Evolutionary conservation across 2,888 invertebrate genomes (phyloP).

Genomic region (Seladonia tumulorum): DNA sequence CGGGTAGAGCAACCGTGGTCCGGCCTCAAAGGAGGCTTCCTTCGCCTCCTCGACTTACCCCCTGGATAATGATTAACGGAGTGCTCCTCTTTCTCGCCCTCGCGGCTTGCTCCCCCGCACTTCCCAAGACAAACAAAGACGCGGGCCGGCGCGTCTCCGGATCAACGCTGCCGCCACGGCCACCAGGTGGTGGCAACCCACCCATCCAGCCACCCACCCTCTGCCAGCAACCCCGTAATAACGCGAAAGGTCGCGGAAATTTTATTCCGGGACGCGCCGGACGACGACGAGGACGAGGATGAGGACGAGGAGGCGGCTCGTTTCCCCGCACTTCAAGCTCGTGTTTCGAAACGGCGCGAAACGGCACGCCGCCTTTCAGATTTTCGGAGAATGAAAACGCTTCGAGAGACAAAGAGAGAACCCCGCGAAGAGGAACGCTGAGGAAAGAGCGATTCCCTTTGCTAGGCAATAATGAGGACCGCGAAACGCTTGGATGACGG

Average conservation of each 20-base stretch:
- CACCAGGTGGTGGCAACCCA: background rate
- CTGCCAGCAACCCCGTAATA: conserved; percentile 12
- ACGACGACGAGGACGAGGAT: background rate
- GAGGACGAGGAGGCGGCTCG: background rate
- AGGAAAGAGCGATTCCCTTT: background rate
- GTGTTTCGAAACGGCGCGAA: conserved; percentile 19
- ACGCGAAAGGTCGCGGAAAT: conserved; percentile 44
- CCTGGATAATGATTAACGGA: conserved; percentile 75
- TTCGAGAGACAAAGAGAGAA: background rate
- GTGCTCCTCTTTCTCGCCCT: conserved; percentile 72
- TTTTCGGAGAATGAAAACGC: conserved; percentile 15
- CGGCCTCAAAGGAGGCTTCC: conserved; percentile 78
- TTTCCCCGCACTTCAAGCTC: conserved; percentile 26
- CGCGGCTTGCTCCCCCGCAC: conserved; percentile 40
- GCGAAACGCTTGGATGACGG: background rate
- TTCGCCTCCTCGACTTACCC: conserved; percentile 75
- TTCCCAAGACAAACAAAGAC: conserved; percentile 67
- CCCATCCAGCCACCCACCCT: too few relatives aligned
- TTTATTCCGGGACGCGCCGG: conserved; percentile 27
- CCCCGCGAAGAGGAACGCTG: background rate
- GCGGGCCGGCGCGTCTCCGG: conserved; percentile 39
- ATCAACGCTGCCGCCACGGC: conserved; percentile 23
- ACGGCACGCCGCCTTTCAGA: conserved; percentile 17
- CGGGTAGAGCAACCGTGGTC: conserved; percentile 75
- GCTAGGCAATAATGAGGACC: background rate